Evolutionary conservation across 64 coral and sea anemone species (phyloP), one percentile per base, ranked within the genome.

Genomic region (Orbicella faveolata): DNA sequence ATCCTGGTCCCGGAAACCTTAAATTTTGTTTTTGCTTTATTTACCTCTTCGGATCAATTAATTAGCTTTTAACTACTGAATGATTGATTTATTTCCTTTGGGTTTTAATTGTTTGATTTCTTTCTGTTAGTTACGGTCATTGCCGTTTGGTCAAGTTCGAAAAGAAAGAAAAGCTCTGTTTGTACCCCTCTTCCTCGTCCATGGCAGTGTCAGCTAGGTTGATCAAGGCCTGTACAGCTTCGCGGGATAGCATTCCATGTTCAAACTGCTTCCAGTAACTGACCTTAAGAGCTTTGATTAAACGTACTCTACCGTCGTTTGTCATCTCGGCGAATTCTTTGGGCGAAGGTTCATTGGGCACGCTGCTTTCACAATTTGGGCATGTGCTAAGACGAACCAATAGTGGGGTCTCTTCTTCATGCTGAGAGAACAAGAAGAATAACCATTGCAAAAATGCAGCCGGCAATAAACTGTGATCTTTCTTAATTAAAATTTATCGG

Each of bases 191-290:
- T 77, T 80, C 69, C 16, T 87, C 79, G 67, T 99, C 97, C 87
- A 94, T 93, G 13, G 90, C 94, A 15, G 64, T 88, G 66, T 99
- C 97, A 1, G 97, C 97, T 30, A 95, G 67, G 25, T 94, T 88
- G 48, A 83, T 99, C 21, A 99, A 76, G 8, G 94, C 74, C 72
- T 99, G 97, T 15, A 99, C 97, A 30, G 97, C 97, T 23, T 99
- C 97, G 63, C 97, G 97, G 23, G 97, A 99, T 33, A 99, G 68
- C 97, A 99, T 99, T 0, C 97, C 97, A 34, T 99, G 97, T 39
- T 99, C 97, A 89, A 99, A 99, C 79, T 99, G 97, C 76, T 99
- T 99, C 97, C 97, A 99, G 51, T 95, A 99, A 70, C 97, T 99
- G 59, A 99, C 94, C 37, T 99, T 99, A 39, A 96, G 91, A 11